Evolutionary conservation across 2,113 vertebrate species (phyloP).

Genomic region (Diadophis punctatus): DNA sequence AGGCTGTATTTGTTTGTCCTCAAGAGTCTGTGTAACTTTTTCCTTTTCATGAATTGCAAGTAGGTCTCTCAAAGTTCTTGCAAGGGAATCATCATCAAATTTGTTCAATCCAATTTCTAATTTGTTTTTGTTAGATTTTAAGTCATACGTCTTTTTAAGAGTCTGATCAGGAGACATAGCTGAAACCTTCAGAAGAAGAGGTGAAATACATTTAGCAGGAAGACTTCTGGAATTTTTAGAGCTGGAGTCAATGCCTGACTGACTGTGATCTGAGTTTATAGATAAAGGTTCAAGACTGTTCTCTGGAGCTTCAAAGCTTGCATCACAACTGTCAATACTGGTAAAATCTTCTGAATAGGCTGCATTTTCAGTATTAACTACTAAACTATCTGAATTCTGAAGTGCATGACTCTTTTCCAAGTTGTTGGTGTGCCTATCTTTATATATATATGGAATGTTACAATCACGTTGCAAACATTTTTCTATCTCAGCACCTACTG

Average conservation of each 20-base stretch:
- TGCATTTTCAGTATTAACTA: conserved; percentile 56
- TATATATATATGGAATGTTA: conserved; percentile 4
- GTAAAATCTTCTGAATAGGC: conserved; percentile 80
- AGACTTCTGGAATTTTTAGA: conserved; percentile 51
- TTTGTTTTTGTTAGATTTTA: conserved; percentile 56
- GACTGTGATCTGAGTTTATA: conserved; percentile 35
- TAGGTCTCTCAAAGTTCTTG: conserved; percentile 22
- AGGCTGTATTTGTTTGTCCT: conserved; percentile 24
- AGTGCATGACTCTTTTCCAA: conserved; percentile 57
- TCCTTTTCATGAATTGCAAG: conserved; percentile 22
- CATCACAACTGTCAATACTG: conserved; percentile 64
- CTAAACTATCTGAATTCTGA: conserved; percentile 65
- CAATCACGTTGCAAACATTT: conserved; percentile 12
- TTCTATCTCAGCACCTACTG: conserved; percentile 25
- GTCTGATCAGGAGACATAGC: conserved; percentile 70
- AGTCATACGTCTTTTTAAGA: conserved; percentile 57
- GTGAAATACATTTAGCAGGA: conserved; percentile 48
- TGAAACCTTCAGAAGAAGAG: conserved; percentile 68
- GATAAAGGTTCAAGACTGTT: conserved; percentile 62
- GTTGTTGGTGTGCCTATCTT: conserved; percentile 35
- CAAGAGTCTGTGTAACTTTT: not conserved
- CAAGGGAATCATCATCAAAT: conserved; percentile 26
- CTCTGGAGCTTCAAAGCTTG: conserved; percentile 48
- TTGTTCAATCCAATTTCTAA: conserved; percentile 56
- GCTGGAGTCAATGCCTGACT: conserved; percentile 50